Conservation (phyloP, 1,140 invertebrate species). For the Brachionus plicatilis region DNA sequence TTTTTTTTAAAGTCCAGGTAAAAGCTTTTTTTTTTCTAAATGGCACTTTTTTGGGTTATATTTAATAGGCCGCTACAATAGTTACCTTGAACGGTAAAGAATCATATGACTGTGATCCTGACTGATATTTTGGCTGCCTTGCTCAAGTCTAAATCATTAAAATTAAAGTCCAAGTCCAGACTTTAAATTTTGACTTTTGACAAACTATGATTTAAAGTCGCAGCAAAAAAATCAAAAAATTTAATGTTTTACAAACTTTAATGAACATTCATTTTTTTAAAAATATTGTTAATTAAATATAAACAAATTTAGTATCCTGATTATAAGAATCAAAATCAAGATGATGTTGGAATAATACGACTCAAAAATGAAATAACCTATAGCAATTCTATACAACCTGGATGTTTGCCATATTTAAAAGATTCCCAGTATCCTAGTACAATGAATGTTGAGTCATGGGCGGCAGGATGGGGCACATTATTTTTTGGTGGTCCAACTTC, state of each 20-base stretch:
- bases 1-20: too few species aligned
- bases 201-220: too few species aligned
- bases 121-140: too few species aligned
- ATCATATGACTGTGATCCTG: too few species aligned
- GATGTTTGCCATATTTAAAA: not conserved
- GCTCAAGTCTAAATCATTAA: too few species aligned
- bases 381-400: not conserved
- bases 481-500: not conserved
- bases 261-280: not conserved
- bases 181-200: too few species aligned
- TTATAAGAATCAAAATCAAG: not conserved
- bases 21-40: too few species aligned
- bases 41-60: too few species aligned
- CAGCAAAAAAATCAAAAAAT: too few species aligned
- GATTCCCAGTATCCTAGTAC: not conserved
- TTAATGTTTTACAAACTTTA: not conserved
- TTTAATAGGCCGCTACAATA: too few species aligned
- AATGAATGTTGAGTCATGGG: not conserved
- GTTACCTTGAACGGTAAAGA: too few species aligned
- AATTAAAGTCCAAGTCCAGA: too few species aligned
- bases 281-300: not conserved
- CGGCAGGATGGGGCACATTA: not conserved
- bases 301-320: not conserved
- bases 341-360: not conserved
- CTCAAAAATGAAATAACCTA: not conserved